Evolutionary conservation across 2,888 invertebrate genomes (phyloP).

Genomic region (Lasioglossum villosulum): DNA sequence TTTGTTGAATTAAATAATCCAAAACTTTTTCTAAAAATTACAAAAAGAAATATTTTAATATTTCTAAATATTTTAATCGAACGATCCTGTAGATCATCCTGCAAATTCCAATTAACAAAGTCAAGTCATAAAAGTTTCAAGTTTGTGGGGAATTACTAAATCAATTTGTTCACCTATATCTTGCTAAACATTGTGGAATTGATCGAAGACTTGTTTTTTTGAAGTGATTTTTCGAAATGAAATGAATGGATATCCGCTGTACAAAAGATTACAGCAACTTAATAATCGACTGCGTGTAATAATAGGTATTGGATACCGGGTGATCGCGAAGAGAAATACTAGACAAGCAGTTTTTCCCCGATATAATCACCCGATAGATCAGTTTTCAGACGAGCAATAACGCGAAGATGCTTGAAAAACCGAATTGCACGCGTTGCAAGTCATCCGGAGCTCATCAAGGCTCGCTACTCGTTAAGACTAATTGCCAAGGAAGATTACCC

Average conservation of each 20-base stretch:
- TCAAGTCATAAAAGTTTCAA: background rate
- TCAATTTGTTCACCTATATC: too few relatives aligned
- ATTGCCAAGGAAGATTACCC: conserved; percentile 4
- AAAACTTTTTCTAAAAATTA: too few relatives aligned
- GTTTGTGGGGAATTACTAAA: too few relatives aligned
- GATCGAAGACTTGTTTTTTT: too few relatives aligned
- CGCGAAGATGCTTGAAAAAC: background rate
- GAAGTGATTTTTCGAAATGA: background rate
- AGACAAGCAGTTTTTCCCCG: background rate
- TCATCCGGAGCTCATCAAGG: conserved; percentile 22
- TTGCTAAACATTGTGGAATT: too few relatives aligned
- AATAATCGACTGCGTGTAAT: background rate
- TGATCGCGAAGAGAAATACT: background rate
- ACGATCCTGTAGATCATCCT: background rate
- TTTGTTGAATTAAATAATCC: too few relatives aligned
- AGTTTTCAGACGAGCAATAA: background rate
- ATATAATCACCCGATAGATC: background rate
- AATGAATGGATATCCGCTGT: background rate
- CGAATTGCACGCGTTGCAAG: conserved; percentile 7
- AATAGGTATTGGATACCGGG: background rate
- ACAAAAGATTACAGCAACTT: background rate
- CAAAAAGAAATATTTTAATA: background rate
- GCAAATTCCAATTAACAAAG: background rate
- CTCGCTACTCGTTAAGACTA: conserved; percentile 16
- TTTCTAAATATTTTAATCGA: too few relatives aligned